These are phyloP conservation scores for Noctua pronuba DNA, from an alignment of 2,888 invertebrate genomes.

Conservation along the genomic window DNA sequence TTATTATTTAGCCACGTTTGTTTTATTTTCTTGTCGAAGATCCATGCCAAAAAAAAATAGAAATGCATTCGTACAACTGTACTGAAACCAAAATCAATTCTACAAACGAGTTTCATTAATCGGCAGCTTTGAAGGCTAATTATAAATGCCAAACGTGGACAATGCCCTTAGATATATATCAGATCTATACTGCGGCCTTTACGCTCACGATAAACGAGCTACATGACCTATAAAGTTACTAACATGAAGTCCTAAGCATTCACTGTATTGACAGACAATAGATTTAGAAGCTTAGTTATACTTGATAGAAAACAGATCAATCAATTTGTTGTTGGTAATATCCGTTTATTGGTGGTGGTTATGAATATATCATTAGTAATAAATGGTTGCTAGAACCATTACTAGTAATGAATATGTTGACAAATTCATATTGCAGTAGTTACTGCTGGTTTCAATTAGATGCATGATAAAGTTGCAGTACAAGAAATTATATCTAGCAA, in stretches of 20 bases:
- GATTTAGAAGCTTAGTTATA: slow-evolving; percentile 9
- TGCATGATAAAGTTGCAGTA: slow-evolving; percentile 12
- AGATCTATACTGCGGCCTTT: slow-evolving; percentile 18
- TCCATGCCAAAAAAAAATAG: background rate
- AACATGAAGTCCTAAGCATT: slow-evolving; percentile 34
- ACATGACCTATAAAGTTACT: slow-evolving; percentile 45
- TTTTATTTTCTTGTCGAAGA: background rate
- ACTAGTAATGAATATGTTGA: background rate
- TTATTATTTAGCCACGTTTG: too few relatives aligned
- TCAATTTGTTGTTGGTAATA: slow-evolving; percentile 17
- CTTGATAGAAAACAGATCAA: background rate
- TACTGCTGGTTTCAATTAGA: slow-evolving; percentile 9
- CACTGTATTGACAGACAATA: slow-evolving; percentile 18
- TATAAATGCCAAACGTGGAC: slow-evolving; percentile 57
- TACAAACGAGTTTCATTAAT: background rate
- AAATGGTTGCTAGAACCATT: background rate
- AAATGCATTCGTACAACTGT: background rate
- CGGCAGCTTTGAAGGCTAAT: slow-evolving; percentile 26
- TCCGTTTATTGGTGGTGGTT: background rate
- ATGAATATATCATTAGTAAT: background rate
- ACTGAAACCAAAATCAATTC: slow-evolving; percentile 5
- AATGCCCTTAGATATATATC: slow-evolving; percentile 34
- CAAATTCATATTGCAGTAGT: slow-evolving; percentile 12
- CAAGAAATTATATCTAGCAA: background rate
- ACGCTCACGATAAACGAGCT: slow-evolving; percentile 43